Evolutionary conservation across 2,113 vertebrate genomes (phyloP), one percentile per base, ranked within the genome.

Genomic region (Eulacestoma nigropectus): DNA sequence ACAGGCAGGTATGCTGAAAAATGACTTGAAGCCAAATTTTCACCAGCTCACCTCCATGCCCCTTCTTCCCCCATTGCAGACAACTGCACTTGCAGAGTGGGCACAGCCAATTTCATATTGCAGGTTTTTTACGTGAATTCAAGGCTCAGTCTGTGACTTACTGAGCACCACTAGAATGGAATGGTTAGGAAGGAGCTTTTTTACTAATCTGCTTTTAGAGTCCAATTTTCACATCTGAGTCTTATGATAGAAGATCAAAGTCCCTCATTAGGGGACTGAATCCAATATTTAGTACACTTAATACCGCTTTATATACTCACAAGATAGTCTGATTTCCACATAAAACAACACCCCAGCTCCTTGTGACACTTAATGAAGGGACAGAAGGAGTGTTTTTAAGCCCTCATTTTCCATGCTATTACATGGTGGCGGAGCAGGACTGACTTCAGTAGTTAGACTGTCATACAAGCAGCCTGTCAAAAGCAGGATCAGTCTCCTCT

Each of bases 211-310:
- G 56, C 72, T 94, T 83, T 91, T 42, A 67, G 70, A 79, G 59
- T n/a, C 83, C n/a, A 60, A 32, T 92, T 89, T 95, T 92, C 88
- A 87, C 65, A 69, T 78, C 29, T 64, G 56, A 92, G 82, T 86
- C 82, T 90, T 67, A 75, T 37, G 80, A 93, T 84, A 88, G 73
- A 19, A 92, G 88, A 93, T 95, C 86, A 94, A 96, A 96, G 92
- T 44, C 86, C 76, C 62, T 91, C 77, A 90, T 94, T 94, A 92
- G 49, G 44, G 30, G 12, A 80, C 47, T 30, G 83, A 95, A 75
- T 93, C 85, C 79, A 87, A 68, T 88, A 72, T 81, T 95, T 95
- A 91, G 87, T 73, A 79, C 41, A 62, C 46, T 65, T 84, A 87
- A 90, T 69, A n/a, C 57, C 46, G 30, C 62, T 95, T 84, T 25